phyloP scores from a whole-genome alignment of 2,113 vertebrate species.

The Tamias sibiricus region DNA sequence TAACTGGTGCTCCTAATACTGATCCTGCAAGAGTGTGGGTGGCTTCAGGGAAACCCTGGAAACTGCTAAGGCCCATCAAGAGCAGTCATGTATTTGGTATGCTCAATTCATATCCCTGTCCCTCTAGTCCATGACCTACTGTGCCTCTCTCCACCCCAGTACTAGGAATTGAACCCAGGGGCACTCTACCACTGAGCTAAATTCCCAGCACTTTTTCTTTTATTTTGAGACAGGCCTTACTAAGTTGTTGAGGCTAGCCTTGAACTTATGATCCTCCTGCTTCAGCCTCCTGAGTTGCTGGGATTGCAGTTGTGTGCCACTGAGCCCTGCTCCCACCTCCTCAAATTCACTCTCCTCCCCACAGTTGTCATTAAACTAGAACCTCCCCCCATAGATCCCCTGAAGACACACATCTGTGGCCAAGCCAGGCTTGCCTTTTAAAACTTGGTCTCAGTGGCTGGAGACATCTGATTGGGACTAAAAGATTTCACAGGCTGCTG shows the following conservation, averaged over 20 bases:
- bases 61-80: neutral
- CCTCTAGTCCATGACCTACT: neutral
- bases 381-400: rapidly evolving
- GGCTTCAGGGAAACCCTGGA: neutral
- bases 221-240: neutral
- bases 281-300: no score
- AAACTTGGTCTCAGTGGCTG: neutral
- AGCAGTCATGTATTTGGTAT: no score
- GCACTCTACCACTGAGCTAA: neutral
- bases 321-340: neutral
- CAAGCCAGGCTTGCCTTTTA: neutral
- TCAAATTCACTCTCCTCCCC: neutral
- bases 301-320: neutral
- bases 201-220: neutral
- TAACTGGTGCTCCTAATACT: neutral
- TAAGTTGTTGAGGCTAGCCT: no score
- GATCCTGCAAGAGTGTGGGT: neutral
- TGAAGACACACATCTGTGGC: neutral
- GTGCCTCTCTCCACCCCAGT: no score
- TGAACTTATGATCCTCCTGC: no score
- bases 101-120: neutral
- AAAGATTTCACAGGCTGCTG: neutral
- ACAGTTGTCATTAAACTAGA: neutral
- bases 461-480: neutral
- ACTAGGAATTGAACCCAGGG: no score